Evolutionary conservation across 2,797 vertebrate species (phyloP).

Genomic region (Arnoldichthys spilopterus): DNA sequence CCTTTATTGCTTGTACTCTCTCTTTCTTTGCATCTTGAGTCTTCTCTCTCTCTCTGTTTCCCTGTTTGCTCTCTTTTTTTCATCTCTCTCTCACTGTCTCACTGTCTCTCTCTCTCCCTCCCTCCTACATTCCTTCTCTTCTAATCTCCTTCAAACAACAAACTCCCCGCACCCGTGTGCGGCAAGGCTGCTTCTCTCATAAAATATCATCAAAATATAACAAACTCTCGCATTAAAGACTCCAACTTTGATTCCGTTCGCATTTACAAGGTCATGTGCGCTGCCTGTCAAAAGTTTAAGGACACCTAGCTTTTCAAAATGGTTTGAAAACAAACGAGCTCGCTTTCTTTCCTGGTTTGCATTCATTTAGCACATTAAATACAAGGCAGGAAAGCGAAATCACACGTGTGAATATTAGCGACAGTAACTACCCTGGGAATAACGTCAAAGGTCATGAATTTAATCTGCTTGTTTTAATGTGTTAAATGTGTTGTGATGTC

Average conservation of each 20-base stretch:
- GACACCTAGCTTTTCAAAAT: neutral
- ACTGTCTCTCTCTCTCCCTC: constrained; percentile 9
- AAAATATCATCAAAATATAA: neutral
- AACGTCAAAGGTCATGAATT: too few species aligned
- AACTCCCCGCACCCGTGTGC: neutral
- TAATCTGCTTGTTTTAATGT: too few species aligned
- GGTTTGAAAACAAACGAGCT: too few species aligned
- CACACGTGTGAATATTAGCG: too few species aligned
- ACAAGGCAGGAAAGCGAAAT: too few species aligned
- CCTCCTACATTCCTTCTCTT: neutral
- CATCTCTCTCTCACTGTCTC: constrained; percentile 9
- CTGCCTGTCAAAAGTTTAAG: neutral
- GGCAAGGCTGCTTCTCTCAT: neutral
- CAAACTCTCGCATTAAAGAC: neutral
- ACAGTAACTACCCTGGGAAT: too few species aligned
- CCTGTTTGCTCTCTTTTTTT: neutral
- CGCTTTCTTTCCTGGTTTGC: too few species aligned
- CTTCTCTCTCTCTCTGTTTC: too few species aligned
- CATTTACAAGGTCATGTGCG: neutral
- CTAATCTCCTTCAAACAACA: constrained; percentile 1
- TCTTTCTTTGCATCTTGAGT: neutral
- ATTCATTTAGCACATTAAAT: too few species aligned
- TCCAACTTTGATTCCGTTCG: neutral
- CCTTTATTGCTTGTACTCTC: too few species aligned
- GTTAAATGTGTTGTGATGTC: too few species aligned